Conservation (phyloP, 2,797 vertebrate species). For the Pantherophis alleghaniensis region DNA sequence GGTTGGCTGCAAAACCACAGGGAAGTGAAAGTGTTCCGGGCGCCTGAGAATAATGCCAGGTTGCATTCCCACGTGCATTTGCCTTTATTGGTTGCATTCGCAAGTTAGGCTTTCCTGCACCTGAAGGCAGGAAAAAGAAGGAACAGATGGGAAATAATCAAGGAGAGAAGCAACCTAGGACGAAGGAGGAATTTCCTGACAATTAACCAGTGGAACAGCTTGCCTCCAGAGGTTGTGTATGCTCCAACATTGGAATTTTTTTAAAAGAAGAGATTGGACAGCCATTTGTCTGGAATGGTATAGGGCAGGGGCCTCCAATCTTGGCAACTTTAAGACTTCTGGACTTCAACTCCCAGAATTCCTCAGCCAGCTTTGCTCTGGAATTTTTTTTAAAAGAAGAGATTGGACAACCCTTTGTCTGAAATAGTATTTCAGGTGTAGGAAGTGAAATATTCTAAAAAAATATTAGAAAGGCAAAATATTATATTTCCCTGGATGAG, state of each 20-base stretch:
- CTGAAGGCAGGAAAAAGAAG: neutral
- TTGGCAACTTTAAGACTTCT: too few species aligned
- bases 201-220: neutral
- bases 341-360: too few species aligned
- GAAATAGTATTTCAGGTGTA: too few species aligned
- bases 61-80: neutral
- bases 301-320: too few species aligned
- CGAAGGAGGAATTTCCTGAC: neutral
- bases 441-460: too few species aligned
- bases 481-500: too few species aligned
- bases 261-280: neutral
- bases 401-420: too few species aligned
- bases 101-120: neutral
- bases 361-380: too few species aligned
- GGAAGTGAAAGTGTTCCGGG: neutral
- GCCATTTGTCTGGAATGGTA: too few species aligned
- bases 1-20: neutral
- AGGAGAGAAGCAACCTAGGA: neutral
- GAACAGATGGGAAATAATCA: neutral
- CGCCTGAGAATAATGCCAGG: neutral
- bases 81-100: neutral
- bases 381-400: too few species aligned
- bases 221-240: neutral
- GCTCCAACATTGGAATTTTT: neutral
- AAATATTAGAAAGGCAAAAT: too few species aligned